A percentile compares a stretch with the other conserved stretches of the same genome.
These are phyloP conservation scores for Charadrius vociferus DNA, from an alignment of 2,113 vertebrate species.

Conservation along the genomic window DNA sequence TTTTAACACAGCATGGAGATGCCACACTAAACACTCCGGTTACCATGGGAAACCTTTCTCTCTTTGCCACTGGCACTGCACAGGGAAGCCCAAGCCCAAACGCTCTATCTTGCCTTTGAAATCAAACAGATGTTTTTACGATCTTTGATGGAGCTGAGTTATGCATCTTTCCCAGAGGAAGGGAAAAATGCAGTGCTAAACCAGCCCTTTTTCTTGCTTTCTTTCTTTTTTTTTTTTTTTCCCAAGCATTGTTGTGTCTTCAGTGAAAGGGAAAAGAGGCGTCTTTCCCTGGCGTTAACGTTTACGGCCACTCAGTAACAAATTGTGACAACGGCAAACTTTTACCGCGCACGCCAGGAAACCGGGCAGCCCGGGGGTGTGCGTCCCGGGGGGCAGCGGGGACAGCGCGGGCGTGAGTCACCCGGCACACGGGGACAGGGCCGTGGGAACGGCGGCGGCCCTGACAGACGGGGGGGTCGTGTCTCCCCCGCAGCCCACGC, in stretches of 20 bases:
- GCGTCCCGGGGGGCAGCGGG: neutral
- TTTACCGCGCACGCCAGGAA: neutral
- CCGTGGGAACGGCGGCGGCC: slow-evolving; percentile 12
- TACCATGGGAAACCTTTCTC: slow-evolving; percentile 62
- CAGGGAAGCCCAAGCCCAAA: slow-evolving; percentile 17
- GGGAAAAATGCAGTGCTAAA: neutral
- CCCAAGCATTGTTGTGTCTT: neutral
- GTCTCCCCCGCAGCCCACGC: neutral
- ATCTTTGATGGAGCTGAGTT: slow-evolving; percentile 24
- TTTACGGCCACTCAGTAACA: neutral
- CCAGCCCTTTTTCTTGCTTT: neutral
- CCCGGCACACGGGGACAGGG: neutral
- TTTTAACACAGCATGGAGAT: neutral
- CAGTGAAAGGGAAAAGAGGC: neutral
- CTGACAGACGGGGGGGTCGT: no score
- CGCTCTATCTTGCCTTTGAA: slow-evolving; percentile 29
- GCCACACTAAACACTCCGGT: slow-evolving; percentile 11
- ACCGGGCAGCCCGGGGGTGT: neutral
- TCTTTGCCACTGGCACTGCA: slow-evolving; percentile 14
- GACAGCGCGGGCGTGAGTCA: neutral
- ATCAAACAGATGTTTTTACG: slow-evolving; percentile 59
- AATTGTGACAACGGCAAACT: slow-evolving; percentile 4
- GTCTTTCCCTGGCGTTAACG: neutral
- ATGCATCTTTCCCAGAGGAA: slow-evolving; percentile 10
- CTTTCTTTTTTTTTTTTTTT: no score